Evolutionary conservation across 2,797 vertebrate genomes (phyloP), one percentile per base, ranked within the genome.

Genomic region (Peromyscus aztecus): DNA sequence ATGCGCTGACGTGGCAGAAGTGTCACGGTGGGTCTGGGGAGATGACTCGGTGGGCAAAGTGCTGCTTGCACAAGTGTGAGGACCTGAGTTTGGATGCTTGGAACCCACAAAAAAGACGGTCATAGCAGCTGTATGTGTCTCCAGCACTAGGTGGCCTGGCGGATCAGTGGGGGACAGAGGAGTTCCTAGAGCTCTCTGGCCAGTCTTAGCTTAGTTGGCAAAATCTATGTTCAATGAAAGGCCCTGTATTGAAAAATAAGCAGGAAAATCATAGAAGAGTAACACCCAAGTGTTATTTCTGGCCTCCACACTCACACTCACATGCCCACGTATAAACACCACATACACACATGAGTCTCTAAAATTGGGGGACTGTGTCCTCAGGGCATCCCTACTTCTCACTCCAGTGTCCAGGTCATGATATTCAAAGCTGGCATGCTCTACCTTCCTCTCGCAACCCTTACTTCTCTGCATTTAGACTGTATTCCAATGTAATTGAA

Each of bases 401-500:
- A 37, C 0, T 0, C 19, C 0, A 1, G 23, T 23, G n/a, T 31
- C 24, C 6, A 43, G 37, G 40, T 57, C 57, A 4, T 0, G 10
- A 12, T 6, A 9, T 29, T 90, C 57, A 31, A 17, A 17, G 46
- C 57, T n/a, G 52, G 43, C 49, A 24, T 7, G 0, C 10, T 3
- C 49, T 52, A 10, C 24, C 31, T 1, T 31, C 69, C 4, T 43
- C 8, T 37, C 13, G 31, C 23, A n/a, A 31, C 13, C 2, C 21
- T 76, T 13, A n/a, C 24, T 27, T 65, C 12, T 89, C 73, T 82
- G 4, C 12, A 1, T 63, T 43, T 46, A 63, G 31, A 43, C 34
- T 13, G 0, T 2, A 37, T 0, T 0, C 37, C 40, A 46, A 11
- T 3, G 0, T 52, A 34, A 77, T 1, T 82, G 23, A 4, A 0